These are phyloP conservation scores for Sycophila sp. DNA, from an alignment of 1,140 invertebrate species.

Conservation along the genomic window DNA sequence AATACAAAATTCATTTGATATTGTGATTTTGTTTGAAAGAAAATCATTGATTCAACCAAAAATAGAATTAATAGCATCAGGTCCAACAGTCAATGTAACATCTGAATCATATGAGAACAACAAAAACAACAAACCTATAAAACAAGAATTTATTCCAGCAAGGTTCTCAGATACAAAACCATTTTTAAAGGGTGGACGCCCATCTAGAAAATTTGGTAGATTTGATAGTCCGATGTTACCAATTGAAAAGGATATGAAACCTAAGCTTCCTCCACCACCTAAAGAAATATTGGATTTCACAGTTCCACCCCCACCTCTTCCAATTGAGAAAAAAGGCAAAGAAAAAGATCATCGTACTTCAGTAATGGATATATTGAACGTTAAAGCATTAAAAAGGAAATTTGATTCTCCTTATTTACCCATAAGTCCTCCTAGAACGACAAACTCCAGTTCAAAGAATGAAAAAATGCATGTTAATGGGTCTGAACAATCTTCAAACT, in stretches of 20 bases:
- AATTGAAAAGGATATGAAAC: not conserved
- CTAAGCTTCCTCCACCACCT: not conserved
- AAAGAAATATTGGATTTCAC: not conserved
- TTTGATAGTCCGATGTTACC: conserved; percentile 4
- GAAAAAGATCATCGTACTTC: too few relatives aligned
- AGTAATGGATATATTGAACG: too few relatives aligned
- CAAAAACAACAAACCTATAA: not conserved
- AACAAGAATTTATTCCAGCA: too few relatives aligned
- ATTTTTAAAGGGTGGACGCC: not conserved
- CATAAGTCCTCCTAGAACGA: too few relatives aligned
- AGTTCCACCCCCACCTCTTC: not conserved
- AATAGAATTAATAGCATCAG: not conserved
- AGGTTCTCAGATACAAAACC: not conserved
- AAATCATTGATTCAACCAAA: conserved; percentile 19
- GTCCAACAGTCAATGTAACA: conserved; percentile 16
- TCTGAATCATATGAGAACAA: not conserved
- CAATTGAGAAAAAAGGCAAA: not conserved
- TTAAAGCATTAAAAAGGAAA: too few relatives aligned
- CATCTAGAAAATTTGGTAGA: not conserved
- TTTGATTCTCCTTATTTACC: too few relatives aligned
- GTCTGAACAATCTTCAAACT: too few relatives aligned
- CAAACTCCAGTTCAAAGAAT: too few relatives aligned
- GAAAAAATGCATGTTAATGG: too few relatives aligned
- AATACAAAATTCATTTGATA: conserved; percentile 6
- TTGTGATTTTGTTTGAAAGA: conserved; percentile 33